Evolutionary conservation across 2,113 vertebrate genomes (phyloP), one percentile per base, ranked within the genome.

Genomic region (Panthera tigris): DNA sequence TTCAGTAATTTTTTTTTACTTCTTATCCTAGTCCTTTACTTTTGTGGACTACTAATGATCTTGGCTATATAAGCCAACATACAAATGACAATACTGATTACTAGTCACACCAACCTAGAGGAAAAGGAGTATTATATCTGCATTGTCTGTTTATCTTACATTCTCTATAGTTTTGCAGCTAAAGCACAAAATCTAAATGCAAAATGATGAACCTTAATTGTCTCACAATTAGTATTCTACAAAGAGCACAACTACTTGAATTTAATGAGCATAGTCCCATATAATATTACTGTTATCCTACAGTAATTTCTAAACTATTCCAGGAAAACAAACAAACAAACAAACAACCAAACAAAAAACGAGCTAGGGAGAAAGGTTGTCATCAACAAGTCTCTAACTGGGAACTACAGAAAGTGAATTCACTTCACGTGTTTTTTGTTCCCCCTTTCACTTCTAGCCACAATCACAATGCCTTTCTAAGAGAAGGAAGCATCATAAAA

Each of bases 361-460:
- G 45, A 95, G 33, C 33, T 31, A 66, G 27, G 29, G 21, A 93
- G 27, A 95, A 81, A 19, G 23, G 69, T 81, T 91, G 45, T 85
- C 85, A 92, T 96, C 45, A 96, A 69, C 88, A 97, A 57, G 10
- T 97, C 50, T 96, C 93, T 94, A 91, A 94, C 19, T 88, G 50
- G 76, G 45, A 91, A 89, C 27, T 68, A 66, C 10, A 85, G 50
- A 81, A 95, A 91, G 25, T 45, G 23, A 71, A 96, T 91, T 88
- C 19, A 50, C 13, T 90, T 84, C 9, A 50, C 5, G 7, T 65
- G 4, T 33, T 29, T 39, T 33, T 68, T 61, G 50, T 41, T 52
- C 2, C 3, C 18, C 4, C 27, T 87, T 93, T 83, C 55, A 80
- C 39, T 86, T 92, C 6, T 15, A 92, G 74, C 11, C 63, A 69